A percentile compares a stretch with the other conserved stretches of the same genome.
phyloP scores from a whole-genome alignment of 2,797 vertebrate genomes.

The Selene dorsalis region DNA sequence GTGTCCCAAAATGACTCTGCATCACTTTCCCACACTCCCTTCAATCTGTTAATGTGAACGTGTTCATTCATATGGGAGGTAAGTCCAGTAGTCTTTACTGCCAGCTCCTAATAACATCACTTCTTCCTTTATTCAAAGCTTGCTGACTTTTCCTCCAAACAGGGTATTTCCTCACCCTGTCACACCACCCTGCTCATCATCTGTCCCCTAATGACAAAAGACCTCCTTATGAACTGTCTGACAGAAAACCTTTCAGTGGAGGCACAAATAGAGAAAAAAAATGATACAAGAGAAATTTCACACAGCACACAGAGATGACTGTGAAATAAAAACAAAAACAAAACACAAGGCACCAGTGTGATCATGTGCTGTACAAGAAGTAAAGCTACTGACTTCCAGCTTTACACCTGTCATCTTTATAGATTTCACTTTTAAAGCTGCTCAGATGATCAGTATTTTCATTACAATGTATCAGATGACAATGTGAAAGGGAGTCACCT shows the following conservation, averaged over 20 bases:
- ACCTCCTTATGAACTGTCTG: slow-evolving; percentile 15
- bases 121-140: slow-evolving; percentile 23
- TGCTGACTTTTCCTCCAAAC: slow-evolving; percentile 15
- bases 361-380: background rate
- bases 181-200: slow-evolving; percentile 4
- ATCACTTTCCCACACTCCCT: slow-evolving; percentile 57
- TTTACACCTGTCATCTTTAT: background rate
- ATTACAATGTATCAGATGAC: background rate
- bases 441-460: background rate
- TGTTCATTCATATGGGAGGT: slow-evolving; percentile 29
- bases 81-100: slow-evolving; percentile 28
- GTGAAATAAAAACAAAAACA: background rate
- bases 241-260: slow-evolving; percentile 11
- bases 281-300: slow-evolving; percentile 1
- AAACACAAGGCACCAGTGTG: background rate
- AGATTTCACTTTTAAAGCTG: background rate
- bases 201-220: slow-evolving; percentile 14
- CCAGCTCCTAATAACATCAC: slow-evolving; percentile 17
- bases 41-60: slow-evolving; percentile 42
- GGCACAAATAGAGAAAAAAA: background rate
- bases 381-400: background rate
- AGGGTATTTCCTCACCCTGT: background rate
- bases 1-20: slow-evolving; percentile 64
- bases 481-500: background rate
- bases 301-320: background rate